Evolutionary conservation across 2,113 vertebrate species (phyloP).

Genomic region (Dolichotis patagonum): DNA sequence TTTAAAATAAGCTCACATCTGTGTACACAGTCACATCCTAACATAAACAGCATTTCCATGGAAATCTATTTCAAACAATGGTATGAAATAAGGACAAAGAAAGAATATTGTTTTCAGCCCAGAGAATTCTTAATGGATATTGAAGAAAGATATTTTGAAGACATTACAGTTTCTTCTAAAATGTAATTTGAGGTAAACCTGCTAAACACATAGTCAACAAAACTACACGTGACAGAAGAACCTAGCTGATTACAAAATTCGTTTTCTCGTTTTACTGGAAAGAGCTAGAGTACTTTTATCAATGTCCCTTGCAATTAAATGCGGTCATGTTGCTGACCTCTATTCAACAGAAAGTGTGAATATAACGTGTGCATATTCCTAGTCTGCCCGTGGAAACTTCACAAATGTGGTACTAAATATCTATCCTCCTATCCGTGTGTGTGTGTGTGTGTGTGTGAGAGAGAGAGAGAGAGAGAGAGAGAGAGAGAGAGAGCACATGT

Average conservation of each 20-base stretch:
- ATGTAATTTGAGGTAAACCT: slow-evolving; percentile 47
- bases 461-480: too few relatives aligned
- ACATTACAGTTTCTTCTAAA: slow-evolving; percentile 47
- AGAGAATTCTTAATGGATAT: slow-evolving; percentile 36
- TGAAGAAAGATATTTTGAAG: slow-evolving; percentile 24
- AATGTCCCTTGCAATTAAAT: not conserved
- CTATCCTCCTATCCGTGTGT: not conserved
- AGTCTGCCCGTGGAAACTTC: not conserved
- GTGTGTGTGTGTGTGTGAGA: not conserved
- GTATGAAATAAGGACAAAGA: not conserved
- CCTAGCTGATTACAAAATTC: not conserved
- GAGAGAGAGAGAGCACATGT: too few relatives aligned
- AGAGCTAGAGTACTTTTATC: not conserved
- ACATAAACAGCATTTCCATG: slow-evolving; percentile 9
- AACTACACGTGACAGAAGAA: not conserved
- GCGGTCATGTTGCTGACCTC: not conserved
- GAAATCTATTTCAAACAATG: not conserved
- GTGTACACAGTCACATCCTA: not conserved
- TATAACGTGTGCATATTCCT: not conserved
- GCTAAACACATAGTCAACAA: slow-evolving; percentile 42
- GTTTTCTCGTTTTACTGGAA: not conserved
- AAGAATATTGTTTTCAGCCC: slow-evolving; percentile 36
- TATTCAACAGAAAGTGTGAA: not conserved
- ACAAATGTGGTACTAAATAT: accelerated
- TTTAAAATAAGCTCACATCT: slow-evolving; percentile 35